Evolutionary conservation across 23 tunicate species (phyloP), one percentile per base, ranked within the genome.

Genomic region (Styela plicata): DNA sequence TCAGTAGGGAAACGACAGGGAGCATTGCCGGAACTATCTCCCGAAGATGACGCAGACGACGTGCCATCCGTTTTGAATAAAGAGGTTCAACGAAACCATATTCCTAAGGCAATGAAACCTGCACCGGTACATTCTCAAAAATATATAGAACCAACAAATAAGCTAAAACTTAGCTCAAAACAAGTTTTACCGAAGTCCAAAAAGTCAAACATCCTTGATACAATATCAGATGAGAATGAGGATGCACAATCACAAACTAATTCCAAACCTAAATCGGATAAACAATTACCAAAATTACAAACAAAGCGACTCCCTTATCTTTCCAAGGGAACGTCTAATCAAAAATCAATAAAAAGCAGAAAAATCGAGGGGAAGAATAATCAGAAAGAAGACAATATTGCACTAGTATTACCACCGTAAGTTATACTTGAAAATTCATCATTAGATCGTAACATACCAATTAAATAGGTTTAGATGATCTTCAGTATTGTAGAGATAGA

Each of bases 1-100:
- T 79, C 82, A 34, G 78, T 86, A 2, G 64, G 83, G 24, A 80
- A 64, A 27, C 65, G 84, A 69, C 84, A 85, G 33, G 84, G 86
- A 30, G 24, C 70, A 22, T 76, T 80, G 29, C 76, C 64, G 23
- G 86, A 64, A 1, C 27, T 29, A 27, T 19, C 53, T 36, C 27
- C 36, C 67, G 83, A 87, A 31, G 83, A 74, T 25, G 23, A 74
- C 18, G 31, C 35, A 0, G 33, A 27, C 29, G 25, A 64, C 22
- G 17, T 33, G 69, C 34, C 32, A 28, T 10, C 87, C 25, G 44
- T 36, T 3, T 71, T 36, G 17, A 28, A 33, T 3, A 34, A 71
- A 71, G 35, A 34, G 3, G 7, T 28, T 18, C 26, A 71, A 71
- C 3, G 32, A 3, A 34, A 71, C 36, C 32, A 71, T 3, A 71